These are phyloP conservation scores for Narcine bancroftii DNA, from an alignment of 2,113 vertebrate genomes.

Conservation along the genomic window DNA sequence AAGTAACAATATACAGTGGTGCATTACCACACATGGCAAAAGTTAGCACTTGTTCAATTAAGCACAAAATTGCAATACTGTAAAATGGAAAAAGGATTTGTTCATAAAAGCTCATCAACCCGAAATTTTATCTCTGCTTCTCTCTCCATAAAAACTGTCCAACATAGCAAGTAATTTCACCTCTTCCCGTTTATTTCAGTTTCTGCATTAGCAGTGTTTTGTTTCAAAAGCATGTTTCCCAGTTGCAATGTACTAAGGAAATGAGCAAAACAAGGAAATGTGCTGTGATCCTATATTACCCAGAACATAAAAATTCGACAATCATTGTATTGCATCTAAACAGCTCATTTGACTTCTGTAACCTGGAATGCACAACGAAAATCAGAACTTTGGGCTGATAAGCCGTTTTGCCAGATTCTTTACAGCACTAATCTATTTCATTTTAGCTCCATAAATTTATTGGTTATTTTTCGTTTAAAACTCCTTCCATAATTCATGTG, in stretches of 20 bases:
- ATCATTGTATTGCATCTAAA: background rate
- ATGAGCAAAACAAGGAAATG: background rate
- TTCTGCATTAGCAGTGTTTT: no score
- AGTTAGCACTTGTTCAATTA: background rate
- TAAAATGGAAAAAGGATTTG: background rate
- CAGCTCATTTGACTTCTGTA: background rate
- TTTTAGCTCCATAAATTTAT: background rate
- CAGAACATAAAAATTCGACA: background rate
- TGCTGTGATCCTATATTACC: background rate
- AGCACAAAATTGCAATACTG: background rate
- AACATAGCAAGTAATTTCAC: no score
- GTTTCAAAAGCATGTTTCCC: background rate
- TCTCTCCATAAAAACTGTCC: no score
- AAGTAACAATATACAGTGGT: no score
- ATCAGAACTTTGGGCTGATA: no score
- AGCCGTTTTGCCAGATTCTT: no score
- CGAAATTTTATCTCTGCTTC: no score
- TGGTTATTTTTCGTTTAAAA: background rate
- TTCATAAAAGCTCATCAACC: no score
- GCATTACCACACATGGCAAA: no score
- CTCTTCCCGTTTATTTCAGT: no score
- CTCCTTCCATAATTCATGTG: background rate
- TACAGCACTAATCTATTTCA: background rate
- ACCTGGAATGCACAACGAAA: no score
- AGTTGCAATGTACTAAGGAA: background rate